Percentiles rank a stretch among this genome's conserved stretches.
Evolutionary conservation across 1,140 invertebrate genomes (phyloP).

Genomic region (Panagrolaimus sp.): DNA sequence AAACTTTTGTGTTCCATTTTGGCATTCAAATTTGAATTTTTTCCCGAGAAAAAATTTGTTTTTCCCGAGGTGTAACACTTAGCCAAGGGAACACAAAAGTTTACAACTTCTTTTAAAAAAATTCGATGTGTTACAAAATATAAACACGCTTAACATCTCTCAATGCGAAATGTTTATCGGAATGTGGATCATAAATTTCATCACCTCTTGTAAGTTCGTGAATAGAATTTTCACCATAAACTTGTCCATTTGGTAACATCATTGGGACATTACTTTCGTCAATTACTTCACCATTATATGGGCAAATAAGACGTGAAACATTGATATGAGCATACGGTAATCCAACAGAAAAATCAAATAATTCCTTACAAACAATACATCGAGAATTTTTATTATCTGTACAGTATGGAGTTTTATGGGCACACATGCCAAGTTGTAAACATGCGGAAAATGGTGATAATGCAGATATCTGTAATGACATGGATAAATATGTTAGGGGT

Average conservation of each 20-base stretch:
- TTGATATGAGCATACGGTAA: slow-evolving; percentile 92
- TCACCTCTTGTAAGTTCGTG: background rate
- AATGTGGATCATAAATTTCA: background rate
- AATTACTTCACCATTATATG: slow-evolving; percentile 80
- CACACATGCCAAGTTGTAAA: slow-evolving; percentile 35
- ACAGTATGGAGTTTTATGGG: slow-evolving; percentile 43
- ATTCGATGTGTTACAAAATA: slow-evolving; percentile 15
- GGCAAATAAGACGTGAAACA: slow-evolving; percentile 72
- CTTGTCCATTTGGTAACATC: slow-evolving; percentile 85
- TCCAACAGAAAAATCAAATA: slow-evolving; percentile 76
- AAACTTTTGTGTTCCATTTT: no score
- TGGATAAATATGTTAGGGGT: no score
- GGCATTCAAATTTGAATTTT: no score
- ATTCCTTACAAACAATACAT: slow-evolving; percentile 85
- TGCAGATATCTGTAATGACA: slow-evolving; percentile 64
- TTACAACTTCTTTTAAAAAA: no score
- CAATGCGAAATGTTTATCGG: background rate
- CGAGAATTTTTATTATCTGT: slow-evolving; percentile 57
- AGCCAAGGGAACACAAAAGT: no score
- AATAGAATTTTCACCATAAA: background rate
- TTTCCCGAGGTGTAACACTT: no score
- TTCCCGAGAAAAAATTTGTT: no score
- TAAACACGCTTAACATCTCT: background rate
- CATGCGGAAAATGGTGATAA: slow-evolving; percentile 76
- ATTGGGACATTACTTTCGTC: slow-evolving; percentile 96